These are phyloP conservation scores for Psylliodes chrysocephalus DNA, from an alignment of 2,888 invertebrate species.

Conservation along the genomic window DNA sequence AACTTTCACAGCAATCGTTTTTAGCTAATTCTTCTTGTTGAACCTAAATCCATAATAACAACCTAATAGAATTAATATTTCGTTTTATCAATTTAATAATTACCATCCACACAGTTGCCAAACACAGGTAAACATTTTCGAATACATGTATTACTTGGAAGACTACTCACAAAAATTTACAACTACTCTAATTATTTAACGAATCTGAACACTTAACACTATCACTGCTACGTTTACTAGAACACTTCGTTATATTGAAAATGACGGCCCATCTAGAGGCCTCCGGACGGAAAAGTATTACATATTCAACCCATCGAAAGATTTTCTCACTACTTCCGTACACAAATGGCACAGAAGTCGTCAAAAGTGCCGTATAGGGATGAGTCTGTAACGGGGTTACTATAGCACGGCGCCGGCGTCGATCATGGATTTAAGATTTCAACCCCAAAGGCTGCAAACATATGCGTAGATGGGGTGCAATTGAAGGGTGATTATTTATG, in stretches of 20 bases:
- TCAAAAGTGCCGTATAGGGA: conserved; percentile 23
- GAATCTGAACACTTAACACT: conserved; percentile 1
- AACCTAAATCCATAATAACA: too few species aligned
- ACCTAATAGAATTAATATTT: too few species aligned
- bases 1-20: too few species aligned
- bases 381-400: conserved; percentile 19
- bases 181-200: too few species aligned
- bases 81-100: background rate
- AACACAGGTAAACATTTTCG: conserved; percentile 71
- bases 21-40: too few species aligned
- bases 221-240: background rate
- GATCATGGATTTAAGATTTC: conserved; percentile 31
- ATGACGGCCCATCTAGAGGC: background rate
- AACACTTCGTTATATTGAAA: background rate
- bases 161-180: background rate
- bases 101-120: conserved; percentile 71
- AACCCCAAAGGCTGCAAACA: conserved; percentile 18
- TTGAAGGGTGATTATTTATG: conserved; percentile 1
- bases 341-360: conserved; percentile 24
- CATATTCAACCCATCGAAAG: conserved; percentile 4
- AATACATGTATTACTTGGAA: background rate
- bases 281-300: conserved; percentile 4
- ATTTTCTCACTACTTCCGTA: conserved; percentile 18
- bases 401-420: conserved; percentile 37
- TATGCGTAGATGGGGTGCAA: background rate